Percentiles rank a stretch among this genome's conserved stretches.
These are phyloP conservation scores for Chelonia mydas DNA, from an alignment of 2,797 vertebrate genomes.

Conservation along the genomic window DNA sequence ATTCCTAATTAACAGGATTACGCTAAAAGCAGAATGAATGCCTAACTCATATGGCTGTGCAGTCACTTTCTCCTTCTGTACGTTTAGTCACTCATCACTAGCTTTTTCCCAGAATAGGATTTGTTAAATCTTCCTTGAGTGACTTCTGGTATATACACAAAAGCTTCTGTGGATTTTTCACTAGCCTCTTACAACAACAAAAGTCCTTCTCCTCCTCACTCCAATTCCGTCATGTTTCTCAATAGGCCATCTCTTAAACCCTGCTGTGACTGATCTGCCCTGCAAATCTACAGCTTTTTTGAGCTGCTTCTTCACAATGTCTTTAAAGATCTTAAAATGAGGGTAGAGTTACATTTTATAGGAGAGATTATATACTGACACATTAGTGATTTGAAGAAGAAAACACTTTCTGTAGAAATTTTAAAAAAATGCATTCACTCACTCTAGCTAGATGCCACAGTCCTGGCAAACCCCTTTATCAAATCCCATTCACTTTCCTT, in stretches of 20 bases:
- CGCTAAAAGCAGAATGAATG: not conserved
- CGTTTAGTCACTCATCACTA: not conserved
- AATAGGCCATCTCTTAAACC: not conserved
- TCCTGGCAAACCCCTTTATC: not conserved
- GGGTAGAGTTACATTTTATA: not conserved
- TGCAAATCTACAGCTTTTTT: not conserved
- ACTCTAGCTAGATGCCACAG: not conserved
- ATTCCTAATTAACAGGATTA: not conserved
- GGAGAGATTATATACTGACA: not conserved
- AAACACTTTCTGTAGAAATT: not conserved
- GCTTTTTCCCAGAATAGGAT: not conserved
- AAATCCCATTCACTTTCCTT: not conserved
- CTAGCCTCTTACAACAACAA: not conserved
- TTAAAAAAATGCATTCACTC: not conserved
- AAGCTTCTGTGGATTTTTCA: fast-evolving
- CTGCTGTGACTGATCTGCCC: conserved; percentile 1
- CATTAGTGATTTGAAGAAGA: not conserved
- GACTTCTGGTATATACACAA: not conserved
- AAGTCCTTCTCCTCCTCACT: not conserved
- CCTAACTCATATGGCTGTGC: not conserved
- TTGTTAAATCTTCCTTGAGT: not conserved
- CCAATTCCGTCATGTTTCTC: not conserved
- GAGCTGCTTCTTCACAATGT: not conserved
- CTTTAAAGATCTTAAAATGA: not conserved
- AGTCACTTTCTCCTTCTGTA: not conserved